These are phyloP conservation scores for Macropus fuliginosus DNA, from an alignment of 2,797 vertebrate genomes.

Conservation along the genomic window DNA sequence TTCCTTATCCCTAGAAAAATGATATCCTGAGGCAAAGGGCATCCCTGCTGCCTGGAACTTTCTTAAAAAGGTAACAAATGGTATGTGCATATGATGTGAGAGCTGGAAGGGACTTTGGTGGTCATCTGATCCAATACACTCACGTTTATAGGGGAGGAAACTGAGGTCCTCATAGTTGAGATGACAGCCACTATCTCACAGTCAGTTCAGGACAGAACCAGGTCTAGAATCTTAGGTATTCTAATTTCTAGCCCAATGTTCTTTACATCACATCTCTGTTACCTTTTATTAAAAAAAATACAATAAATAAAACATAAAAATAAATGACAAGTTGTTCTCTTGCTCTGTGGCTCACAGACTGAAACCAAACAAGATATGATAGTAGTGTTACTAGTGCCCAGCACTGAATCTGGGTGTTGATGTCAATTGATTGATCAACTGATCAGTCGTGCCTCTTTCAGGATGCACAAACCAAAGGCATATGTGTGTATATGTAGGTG, in stretches of 20 bases:
- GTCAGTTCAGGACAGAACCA: not conserved
- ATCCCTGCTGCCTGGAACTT: not conserved
- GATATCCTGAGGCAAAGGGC: not conserved
- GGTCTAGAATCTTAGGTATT: not conserved
- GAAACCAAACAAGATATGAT: not conserved
- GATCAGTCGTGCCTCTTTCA: not conserved
- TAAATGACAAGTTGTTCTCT: conserved; percentile 2
- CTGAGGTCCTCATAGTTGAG: not conserved
- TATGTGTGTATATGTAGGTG: not conserved
- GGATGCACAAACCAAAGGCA: not conserved
- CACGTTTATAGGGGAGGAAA: not conserved
- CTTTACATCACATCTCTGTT: not conserved
- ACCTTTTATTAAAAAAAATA: not conserved
- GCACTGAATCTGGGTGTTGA: not conserved
- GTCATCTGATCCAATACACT: not conserved
- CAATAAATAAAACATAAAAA: not conserved
- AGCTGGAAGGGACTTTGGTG: not conserved
- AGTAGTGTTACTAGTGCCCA: not conserved
- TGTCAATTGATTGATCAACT: rapidly evolving
- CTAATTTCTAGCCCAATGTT: not conserved
- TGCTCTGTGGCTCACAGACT: not conserved
- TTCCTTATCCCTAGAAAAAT: not conserved
- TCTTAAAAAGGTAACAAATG: not conserved
- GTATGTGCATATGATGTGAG: not conserved
- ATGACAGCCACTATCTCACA: not conserved